A percentile compares a stretch with the other conserved stretches of the same genome.
phyloP scores from a whole-genome alignment of 2,888 invertebrate genomes.

The Catocala sponsa region DNA sequence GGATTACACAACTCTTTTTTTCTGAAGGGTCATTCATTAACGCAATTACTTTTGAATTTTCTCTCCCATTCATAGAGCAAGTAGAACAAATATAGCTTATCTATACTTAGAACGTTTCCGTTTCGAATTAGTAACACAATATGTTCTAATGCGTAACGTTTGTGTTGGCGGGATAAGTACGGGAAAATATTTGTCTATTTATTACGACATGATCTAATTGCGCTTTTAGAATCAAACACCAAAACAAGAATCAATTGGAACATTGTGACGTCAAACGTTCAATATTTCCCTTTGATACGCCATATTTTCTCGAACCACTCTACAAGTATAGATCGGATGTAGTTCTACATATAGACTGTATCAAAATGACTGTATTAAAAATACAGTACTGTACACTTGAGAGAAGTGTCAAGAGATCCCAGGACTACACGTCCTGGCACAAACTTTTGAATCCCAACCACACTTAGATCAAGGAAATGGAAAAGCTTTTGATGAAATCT shows the following conservation, averaged over 20 bases:
- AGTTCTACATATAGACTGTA: no score
- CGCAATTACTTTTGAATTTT: neutral
- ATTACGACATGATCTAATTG: slow-evolving; percentile 34
- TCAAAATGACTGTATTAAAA: no score
- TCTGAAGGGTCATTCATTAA: slow-evolving; percentile 7
- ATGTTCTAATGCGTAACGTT: slow-evolving; percentile 21
- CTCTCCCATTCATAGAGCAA: slow-evolving; percentile 4
- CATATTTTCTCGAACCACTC: no score
- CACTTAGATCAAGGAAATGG: no score
- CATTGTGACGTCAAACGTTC: neutral
- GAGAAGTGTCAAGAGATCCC: no score
- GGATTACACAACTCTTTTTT: slow-evolving; percentile 7
- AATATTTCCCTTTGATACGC: no score
- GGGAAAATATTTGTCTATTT: slow-evolving; percentile 34
- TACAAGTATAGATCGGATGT: no score
- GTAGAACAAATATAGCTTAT: slow-evolving; percentile 22
- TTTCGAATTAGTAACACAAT: slow-evolving; percentile 43
- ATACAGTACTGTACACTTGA: no score
- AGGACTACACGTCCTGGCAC: no score
- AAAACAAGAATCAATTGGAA: slow-evolving; percentile 3
- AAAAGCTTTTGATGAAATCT: no score
- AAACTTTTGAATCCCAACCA: no score
- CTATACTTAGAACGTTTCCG: slow-evolving; percentile 39
- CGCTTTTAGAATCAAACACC: slow-evolving; percentile 13
- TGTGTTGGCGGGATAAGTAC: slow-evolving; percentile 29